Evolutionary conservation across 1,140 invertebrate genomes (phyloP).

Genomic region (Micrasema longulum): DNA sequence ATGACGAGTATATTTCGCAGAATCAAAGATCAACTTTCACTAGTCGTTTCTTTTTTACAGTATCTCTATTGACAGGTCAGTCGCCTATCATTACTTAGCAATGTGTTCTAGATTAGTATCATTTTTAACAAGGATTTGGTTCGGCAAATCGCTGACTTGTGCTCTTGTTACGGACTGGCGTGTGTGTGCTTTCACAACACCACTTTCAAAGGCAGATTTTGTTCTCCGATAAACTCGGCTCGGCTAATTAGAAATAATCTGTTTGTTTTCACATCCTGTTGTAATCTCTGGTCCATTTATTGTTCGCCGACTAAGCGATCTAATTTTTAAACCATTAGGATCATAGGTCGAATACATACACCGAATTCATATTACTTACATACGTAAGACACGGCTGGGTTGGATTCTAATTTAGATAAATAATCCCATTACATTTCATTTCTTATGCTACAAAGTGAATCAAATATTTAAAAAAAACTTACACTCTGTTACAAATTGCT

Average conservation of each 20-base stretch:
- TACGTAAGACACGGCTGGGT: too few species aligned
- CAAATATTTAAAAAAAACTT: too few species aligned
- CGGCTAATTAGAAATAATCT: conserved; percentile 16
- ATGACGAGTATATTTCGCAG: conserved; percentile 20
- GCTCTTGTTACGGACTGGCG: not conserved
- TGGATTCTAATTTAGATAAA: too few species aligned
- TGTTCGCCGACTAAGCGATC: not conserved
- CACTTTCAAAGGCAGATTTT: conserved; percentile 3
- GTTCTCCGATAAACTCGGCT: not conserved
- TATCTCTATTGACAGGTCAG: conserved; percentile 24
- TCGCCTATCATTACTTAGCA: conserved; percentile 32
- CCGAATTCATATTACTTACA: too few species aligned
- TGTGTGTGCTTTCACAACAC: conserved; percentile 15
- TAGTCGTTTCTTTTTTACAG: conserved; percentile 19
- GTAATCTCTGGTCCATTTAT: not conserved
- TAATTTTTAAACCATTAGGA: not conserved
- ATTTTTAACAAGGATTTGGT: conserved; percentile 10
- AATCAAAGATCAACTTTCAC: conserved; percentile 35
- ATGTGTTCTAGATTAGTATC: conserved; percentile 25
- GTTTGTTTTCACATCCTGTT: conserved; percentile 19
- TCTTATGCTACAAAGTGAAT: too few species aligned
- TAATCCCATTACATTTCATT: too few species aligned
- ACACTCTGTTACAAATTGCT: too few species aligned
- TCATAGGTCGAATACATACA: too few species aligned
- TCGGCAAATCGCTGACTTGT: not conserved